These are phyloP conservation scores for Periphyllus acericola DNA, from an alignment of 2,888 invertebrate species.

Conservation along the genomic window DNA sequence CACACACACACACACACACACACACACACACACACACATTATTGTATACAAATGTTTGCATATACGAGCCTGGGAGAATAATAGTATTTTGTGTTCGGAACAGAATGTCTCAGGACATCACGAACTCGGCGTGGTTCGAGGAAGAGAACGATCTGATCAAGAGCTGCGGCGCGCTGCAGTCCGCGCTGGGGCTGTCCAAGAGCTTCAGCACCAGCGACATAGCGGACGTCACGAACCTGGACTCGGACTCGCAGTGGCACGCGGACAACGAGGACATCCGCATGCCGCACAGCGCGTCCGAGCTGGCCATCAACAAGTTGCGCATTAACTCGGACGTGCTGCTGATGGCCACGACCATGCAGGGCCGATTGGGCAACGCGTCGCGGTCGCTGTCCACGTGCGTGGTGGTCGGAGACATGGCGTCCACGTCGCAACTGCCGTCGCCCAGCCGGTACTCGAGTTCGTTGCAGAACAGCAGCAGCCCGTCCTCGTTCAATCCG, in stretches of 20 bases:
- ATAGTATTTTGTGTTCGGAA: background rate
- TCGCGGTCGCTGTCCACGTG: slow-evolving; percentile 85
- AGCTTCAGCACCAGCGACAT: slow-evolving; percentile 87
- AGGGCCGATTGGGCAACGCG: slow-evolving; percentile 72
- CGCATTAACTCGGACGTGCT: slow-evolving; percentile 71
- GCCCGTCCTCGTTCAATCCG: slow-evolving; percentile 73
- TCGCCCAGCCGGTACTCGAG: slow-evolving; percentile 79
- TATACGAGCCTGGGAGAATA: no score
- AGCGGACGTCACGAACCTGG: slow-evolving; percentile 67
- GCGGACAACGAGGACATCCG: slow-evolving; percentile 39
- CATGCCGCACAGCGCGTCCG: slow-evolving; percentile 70
- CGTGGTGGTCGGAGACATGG: slow-evolving; percentile 84
- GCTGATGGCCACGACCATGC: slow-evolving; percentile 68
- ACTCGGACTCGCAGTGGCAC: background rate
- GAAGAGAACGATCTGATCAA: slow-evolving; percentile 82
- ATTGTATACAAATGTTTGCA: no score
- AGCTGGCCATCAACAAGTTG: slow-evolving; percentile 72
- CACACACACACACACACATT: no score
- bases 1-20: no score
- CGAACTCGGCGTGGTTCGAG: slow-evolving; percentile 76
- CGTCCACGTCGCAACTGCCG: slow-evolving; percentile 81
- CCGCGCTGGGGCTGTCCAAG: slow-evolving; percentile 82
- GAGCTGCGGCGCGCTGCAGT: slow-evolving; percentile 82
- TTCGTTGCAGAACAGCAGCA: slow-evolving; percentile 63
- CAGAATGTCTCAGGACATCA: slow-evolving; percentile 71